phyloP scores from a whole-genome alignment of 2,888 invertebrate genomes.

The Lochmaea crataegi region DNA sequence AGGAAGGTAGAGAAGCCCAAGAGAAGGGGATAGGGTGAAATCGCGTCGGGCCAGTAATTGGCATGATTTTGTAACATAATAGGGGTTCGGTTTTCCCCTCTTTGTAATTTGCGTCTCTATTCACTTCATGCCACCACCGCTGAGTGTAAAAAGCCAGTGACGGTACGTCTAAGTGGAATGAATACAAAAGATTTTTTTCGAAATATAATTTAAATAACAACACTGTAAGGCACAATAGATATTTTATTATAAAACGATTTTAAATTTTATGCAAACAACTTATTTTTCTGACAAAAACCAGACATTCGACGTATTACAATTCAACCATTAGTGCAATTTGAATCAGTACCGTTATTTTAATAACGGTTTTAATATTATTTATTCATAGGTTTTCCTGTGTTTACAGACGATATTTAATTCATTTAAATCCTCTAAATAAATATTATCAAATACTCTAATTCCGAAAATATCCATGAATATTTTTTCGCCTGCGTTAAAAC shows the following conservation, averaged over 20 bases:
- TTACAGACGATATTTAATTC: no score
- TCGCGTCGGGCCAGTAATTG: slow-evolving; percentile 50
- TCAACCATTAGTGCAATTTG: no score
- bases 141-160: slow-evolving; percentile 28
- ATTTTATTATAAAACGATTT: slow-evolving; percentile 1
- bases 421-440: no score
- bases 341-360: no score
- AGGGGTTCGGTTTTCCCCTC: slow-evolving; percentile 48
- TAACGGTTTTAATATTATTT: no score
- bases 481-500: no score
- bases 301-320: no score
- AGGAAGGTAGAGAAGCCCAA: slow-evolving; percentile 14
- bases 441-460: no score
- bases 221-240: background rate
- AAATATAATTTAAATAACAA: background rate
- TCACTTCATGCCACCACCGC: slow-evolving; percentile 43
- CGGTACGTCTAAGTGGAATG: slow-evolving; percentile 18
- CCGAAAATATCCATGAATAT: no score
- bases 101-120: slow-evolving; percentile 52
- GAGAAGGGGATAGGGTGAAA: slow-evolving; percentile 36
- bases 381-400: no score
- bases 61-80: slow-evolving; percentile 54
- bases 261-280: background rate
- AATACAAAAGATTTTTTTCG: background rate
- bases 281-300: background rate